phyloP scores from a whole-genome alignment of 1,140 invertebrate species.

The Cherax quadricarinatus region DNA sequence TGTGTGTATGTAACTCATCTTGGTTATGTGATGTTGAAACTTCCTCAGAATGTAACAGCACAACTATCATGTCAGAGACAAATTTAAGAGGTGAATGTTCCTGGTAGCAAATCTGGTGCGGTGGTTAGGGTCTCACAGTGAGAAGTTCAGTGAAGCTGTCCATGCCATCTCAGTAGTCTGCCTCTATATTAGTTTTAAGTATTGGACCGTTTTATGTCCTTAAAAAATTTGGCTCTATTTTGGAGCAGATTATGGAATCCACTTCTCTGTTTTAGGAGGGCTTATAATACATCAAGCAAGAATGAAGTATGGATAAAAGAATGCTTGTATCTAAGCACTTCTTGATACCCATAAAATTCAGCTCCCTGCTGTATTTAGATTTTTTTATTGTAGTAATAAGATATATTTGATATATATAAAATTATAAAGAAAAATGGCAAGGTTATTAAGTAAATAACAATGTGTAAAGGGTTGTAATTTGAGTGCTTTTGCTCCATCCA shows the following conservation, averaged over 20 bases:
- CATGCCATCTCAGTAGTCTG: constrained; percentile 11
- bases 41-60: neutral
- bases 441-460: neutral
- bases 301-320: neutral
- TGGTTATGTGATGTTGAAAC: neutral
- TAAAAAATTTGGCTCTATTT: constrained; percentile 43
- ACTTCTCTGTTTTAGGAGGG: constrained; percentile 60
- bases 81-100: neutral
- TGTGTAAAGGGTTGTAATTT: neutral
- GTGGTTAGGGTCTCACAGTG: constrained; percentile 68
- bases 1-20: neutral
- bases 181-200: constrained; percentile 26
- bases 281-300: neutral
- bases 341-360: neutral
- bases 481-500: neutral
- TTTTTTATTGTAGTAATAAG: no score
- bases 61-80: neutral
- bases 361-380: neutral
- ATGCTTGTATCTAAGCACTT: neutral
- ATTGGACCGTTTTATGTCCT: constrained; percentile 48
- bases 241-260: constrained; percentile 57
- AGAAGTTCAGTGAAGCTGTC: constrained; percentile 56
- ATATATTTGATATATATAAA: neutral
- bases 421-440: neutral
- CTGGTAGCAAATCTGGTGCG: constrained; percentile 45